Evolutionary conservation across 2,888 invertebrate species (phyloP), one percentile per base, ranked within the genome.

Genomic region (Cheilosia variabilis): DNA sequence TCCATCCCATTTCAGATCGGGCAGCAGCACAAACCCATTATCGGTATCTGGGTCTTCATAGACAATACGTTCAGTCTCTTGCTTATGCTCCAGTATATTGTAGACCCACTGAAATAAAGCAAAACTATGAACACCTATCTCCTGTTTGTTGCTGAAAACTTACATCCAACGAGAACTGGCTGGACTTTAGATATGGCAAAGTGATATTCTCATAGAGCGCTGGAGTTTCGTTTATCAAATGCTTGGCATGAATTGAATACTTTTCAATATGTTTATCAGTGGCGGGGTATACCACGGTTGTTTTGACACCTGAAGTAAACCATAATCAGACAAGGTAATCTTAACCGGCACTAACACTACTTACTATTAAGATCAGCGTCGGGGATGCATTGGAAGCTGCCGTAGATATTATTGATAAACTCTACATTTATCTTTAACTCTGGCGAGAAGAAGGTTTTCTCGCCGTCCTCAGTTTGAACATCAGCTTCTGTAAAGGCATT

Each of bases 1-100:
- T 15, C 97, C 97, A 92, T 98, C 97, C 99, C 99, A 99, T 92
- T 99, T 99, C 75, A 99, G 93, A 92, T 99, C 99, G 0, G 98
- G 98, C 0, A 98, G 90, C 15, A 99, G 92, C 15, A 99, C 93
- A 91, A 99, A 99, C 0, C 99, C 98, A 86, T 93, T 95, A 55
- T 94, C 94, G 1, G 96, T 94, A 88, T 94, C 93, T 5, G 94
- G 89, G 91, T 98, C 97, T 91, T 97, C 96, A 91, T 95, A 96
- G 6, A 98, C 93, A 60, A 99, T 95, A 87, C 97, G 94, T 27
- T 99, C 98, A 2, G 94, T 93, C 93, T 99, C 99, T 58, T 96
- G 95, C 91, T 96, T 97, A 89, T 98, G 97, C 73, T 98, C 96
- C 68, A 99, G 92, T 86, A 99, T 98, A 91, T 99, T 99, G 92